phyloP scores from a whole-genome alignment of 2,113 vertebrate genomes.

The Tenebrosternarchus preto region DNA sequence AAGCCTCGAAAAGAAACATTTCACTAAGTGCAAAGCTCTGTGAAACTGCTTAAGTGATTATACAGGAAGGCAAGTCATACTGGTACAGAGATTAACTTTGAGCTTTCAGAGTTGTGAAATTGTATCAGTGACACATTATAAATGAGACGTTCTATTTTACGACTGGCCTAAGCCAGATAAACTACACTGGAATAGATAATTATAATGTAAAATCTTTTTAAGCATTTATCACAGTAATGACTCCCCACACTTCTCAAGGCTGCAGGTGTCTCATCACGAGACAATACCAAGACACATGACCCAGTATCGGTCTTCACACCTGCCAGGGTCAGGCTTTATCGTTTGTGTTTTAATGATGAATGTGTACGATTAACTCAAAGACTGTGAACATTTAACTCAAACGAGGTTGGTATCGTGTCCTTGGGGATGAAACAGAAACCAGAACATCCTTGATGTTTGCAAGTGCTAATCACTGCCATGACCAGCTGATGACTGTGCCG shows the following conservation, averaged over 20 bases:
- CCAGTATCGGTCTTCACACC: constrained; percentile 13
- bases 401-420: background rate
- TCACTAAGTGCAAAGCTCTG: no score
- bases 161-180: background rate
- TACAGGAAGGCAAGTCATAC: background rate
- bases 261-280: background rate
- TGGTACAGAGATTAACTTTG: background rate
- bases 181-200: background rate
- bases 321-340: background rate
- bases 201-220: background rate
- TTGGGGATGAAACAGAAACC: background rate
- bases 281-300: background rate
- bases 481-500: background rate
- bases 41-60: no score
- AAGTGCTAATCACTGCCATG: background rate
- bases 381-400: constrained; percentile 14
- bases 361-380: constrained; percentile 13
- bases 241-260: background rate
- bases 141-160: background rate
- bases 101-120: background rate
- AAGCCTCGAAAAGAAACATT: background rate
- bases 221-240: background rate
- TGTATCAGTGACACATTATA: background rate
- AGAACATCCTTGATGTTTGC: background rate
- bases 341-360: constrained; percentile 12